Base-by-base conservation (phyloP, 2,797 vertebrate species). In the Lithobates pipiens region DNA sequence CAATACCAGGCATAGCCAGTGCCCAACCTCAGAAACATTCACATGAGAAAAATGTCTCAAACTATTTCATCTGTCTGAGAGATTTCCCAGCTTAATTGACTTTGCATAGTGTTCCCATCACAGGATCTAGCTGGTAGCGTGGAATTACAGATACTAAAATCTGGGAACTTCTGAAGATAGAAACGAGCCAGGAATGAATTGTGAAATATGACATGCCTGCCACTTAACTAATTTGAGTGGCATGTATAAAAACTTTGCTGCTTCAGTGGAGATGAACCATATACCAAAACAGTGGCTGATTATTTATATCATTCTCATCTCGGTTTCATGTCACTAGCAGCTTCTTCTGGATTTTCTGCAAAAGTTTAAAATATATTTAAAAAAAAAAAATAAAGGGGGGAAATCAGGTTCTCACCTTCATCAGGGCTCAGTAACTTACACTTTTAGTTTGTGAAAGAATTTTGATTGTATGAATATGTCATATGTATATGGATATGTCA, bases 21-120 rank as follows among this genome's bases (percentile, higher is more conserved):
- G 92, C 91, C 90, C 92, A 91, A 69, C 87, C 57, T 85, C 89
- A 93, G 89, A 86, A 92, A 93, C 89, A 92, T 95, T 95, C 95
- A 94, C 94, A 93, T 93, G 95, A 95, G 94, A 95, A 95, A 95
- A 93, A 88, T 91, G 76, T 90, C 91, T 72, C 83, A 94, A 93
- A 94, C 93, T 94, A 94, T 93, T 95, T 94, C 85, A 83, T 94
- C 90, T 92, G 94, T 96, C 95, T 94, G 94, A 96, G 95, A 96
- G 93, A 95, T 95, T 95, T 96, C 95, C 94, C 93, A 95, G 93
- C 93, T 92, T 95, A 93, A 91, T 90, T 92, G 91, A 93, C 91
- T 92, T 91, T 78, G 82, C 91, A 75, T 89, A 92, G 92, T 92
- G 94, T 97, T 97, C 96, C 96, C 96, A 97, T 95, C 94, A 94